Base-by-base conservation (phyloP, 2,888 invertebrate genomes). In the Agapostemon virescens region DNA sequence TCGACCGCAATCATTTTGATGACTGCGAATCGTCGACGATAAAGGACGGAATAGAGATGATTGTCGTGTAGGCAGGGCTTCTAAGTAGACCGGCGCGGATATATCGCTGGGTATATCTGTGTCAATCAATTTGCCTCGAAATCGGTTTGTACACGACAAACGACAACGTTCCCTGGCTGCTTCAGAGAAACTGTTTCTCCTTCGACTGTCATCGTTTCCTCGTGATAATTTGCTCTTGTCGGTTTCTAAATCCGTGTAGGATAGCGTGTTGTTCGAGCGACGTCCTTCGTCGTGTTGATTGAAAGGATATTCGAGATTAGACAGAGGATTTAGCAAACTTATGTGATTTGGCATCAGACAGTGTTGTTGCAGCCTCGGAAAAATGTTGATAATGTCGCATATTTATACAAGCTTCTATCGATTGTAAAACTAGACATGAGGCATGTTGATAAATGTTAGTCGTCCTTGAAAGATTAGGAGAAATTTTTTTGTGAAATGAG, bases 1-100 rank as follows among this genome's bases (percentile, higher is more conserved):
- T 92, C 91, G 89, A 86, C 85, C 82, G 89, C 90, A 92, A 92
- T 92, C 90, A 92, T 92, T 90, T 88, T 91, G 90, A 91, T 92
- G 91, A 92, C 89, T 89, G 87, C 79, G 88, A 90, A 91, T 91
- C 88, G 91, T 88, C 89, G 87, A 84, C 89, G 91, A 91, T 91
- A 90, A 91, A 85, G 85, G 88, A 81, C 86, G 86, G 81, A 92
- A 91, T 91, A 85, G 88, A 90, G 90, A 91, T 92, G 91, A 92
- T 92, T 92, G 89, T 89, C 86, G 91, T 89, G 92, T 92, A 90
- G 92, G 92, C 86, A 86, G 92, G 69, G 86, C 76, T 84, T 88
- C 84, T 88, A 90, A 92, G 88, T 89, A 88, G 88, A 89, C 69
- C 85, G 78, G 79, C 82, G 82, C 85, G 83, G 85, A 52, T 72